These are phyloP conservation scores for Coracias cyanogaster DNA, from an alignment of 2,797 vertebrate species.

Conservation along the genomic window DNA sequence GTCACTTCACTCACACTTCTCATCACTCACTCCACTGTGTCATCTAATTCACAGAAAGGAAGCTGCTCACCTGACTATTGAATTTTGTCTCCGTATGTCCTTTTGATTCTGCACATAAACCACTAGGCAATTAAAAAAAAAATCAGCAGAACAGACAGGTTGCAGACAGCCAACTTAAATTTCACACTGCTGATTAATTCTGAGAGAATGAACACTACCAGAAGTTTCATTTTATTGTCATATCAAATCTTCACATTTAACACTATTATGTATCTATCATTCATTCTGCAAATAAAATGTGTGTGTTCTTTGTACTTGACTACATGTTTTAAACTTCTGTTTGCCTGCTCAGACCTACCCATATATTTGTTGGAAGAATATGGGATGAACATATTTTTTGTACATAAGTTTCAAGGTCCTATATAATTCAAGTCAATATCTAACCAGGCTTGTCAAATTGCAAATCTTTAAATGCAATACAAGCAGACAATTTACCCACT, in stretches of 20 bases:
- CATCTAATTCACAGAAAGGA: background rate
- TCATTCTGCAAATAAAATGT: constrained; percentile 3
- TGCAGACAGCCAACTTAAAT: constrained; percentile 7
- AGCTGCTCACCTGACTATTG: constrained; percentile 12
- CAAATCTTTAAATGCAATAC: background rate
- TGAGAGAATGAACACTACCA: background rate
- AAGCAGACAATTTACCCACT: background rate
- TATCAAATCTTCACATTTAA: background rate
- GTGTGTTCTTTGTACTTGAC: background rate
- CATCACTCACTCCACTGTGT: background rate
- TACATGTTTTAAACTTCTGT: background rate
- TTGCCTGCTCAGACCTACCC: background rate
- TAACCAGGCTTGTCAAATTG: background rate
- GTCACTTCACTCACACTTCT: background rate
- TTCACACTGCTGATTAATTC: constrained; percentile 43
- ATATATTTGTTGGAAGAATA: background rate
- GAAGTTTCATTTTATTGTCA: constrained; percentile 37
- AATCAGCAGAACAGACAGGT: background rate
- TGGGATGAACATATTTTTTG: background rate
- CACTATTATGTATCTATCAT: background rate
- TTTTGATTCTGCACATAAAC: background rate
- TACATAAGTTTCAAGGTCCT: background rate
- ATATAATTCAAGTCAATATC: background rate
- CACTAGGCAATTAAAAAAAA: constrained; percentile 3
- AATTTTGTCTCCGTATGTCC: background rate